Evolutionary conservation across 2,113 vertebrate species (phyloP), one percentile per base, ranked within the genome.

Genomic region (Notiomystis cincta): DNA sequence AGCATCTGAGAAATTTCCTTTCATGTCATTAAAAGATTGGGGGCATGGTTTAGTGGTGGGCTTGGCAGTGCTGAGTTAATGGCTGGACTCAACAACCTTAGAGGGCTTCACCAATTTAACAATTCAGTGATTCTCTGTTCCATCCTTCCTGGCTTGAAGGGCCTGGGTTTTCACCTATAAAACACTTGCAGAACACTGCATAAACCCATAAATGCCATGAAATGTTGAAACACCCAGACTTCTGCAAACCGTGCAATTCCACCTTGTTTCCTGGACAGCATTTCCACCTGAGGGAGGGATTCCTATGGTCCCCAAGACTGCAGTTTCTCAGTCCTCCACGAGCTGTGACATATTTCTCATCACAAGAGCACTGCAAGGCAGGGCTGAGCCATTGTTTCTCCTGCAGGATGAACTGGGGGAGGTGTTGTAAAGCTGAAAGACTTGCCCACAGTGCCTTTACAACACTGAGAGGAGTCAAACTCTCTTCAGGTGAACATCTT

Each of bases 381-480:
- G 69, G 65, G 16, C 35, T 64, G 30, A 65, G 61, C 30, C 86
- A 8, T 18, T 80, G 37, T 8, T 48, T 28, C 25, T 6, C 62
- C 77, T 40, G 54, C 47, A 57, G 45, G 27, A 71, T 11, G 42
- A 79, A 21, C 25, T 0, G 0, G 14, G 14, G 60, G 62, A 72
- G n/a, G 25, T 9, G 12, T 0, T 58, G 44, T 25, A 58, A 71
- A 61, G 30, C 11, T 77, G 3, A 67, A 53, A 50, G 8, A 1
- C 21, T 42, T 23, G 2, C 47, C 58, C 1, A 0, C 1, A 3
- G 42, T 10, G 9, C 9, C 28, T 13, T 24, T 45, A 54, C 19
- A 81, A 30, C 47, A 48, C 33, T 58, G n/a, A 56, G 3, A 38
- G 47, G 44, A 75, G 45, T 48, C 11, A 10, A 23, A 6, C 85